Evolutionary conservation across 2,113 vertebrate genomes (phyloP).

Genomic region (Lipotes vexillifer): DNA sequence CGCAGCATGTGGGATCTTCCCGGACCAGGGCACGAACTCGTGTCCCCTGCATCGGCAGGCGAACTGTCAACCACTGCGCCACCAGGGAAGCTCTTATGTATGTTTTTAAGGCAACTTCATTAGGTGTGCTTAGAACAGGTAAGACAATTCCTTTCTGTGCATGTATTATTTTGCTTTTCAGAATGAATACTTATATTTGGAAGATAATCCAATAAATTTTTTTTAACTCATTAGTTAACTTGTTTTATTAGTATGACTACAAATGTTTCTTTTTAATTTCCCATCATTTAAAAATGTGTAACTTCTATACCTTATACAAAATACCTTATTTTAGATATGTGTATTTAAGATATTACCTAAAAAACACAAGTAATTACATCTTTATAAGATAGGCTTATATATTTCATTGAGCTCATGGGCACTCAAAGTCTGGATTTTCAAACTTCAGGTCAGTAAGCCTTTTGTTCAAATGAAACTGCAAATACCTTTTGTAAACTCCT

Average conservation of each 20-base stretch:
- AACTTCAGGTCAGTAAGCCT: not conserved
- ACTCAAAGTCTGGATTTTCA: not conserved
- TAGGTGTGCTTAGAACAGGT: not conserved
- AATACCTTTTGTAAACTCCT: not conserved
- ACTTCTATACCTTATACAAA: not conserved
- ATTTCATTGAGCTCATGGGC: not conserved
- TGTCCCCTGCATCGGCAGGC: no score
- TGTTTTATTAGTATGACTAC: not conserved
- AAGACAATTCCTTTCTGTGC: not conserved
- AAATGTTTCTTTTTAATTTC: not conserved
- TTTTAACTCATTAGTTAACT: not conserved
- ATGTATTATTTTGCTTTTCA: not conserved
- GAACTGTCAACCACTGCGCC: no score
- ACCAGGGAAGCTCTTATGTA: not conserved
- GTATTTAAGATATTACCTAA: not conserved
- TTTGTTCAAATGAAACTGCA: not conserved
- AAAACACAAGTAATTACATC: not conserved
- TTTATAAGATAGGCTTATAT: not conserved
- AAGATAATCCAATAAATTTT: not conserved
- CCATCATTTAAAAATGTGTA: not conserved
- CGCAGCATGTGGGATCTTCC: no score
- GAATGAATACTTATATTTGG: not conserved
- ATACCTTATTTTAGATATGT: not conserved
- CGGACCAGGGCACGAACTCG: no score
- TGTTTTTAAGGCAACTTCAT: not conserved